Percentiles rank a stretch among this genome's conserved stretches.
Conservation (phyloP, 2,113 vertebrate genomes). For the Orthochromis indermauri region DNA sequence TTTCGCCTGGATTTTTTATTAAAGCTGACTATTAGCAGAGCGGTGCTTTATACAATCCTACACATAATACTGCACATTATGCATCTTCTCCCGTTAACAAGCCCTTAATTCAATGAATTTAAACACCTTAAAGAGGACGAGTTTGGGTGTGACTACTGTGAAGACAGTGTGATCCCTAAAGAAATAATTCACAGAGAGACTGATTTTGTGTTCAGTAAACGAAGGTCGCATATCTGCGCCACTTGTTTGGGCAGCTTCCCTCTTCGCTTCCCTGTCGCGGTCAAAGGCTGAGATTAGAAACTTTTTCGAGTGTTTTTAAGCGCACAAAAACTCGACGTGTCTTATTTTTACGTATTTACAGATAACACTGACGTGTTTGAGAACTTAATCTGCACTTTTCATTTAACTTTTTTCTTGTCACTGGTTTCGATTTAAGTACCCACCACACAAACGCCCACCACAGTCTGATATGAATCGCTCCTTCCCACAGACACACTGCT, state of each 20-base stretch:
- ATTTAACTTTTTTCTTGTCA: neutral
- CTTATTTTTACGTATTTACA: neutral
- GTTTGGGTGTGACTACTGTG: neutral
- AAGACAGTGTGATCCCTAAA: neutral
- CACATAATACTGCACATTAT: neutral
- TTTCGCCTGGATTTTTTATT: neutral
- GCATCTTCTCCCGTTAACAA: neutral
- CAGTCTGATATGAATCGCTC: slow-evolving; percentile 6
- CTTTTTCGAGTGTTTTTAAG: neutral
- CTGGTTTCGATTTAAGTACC: slow-evolving; percentile 39
- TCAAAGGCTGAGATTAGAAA: neutral
- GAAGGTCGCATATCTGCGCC: neutral
- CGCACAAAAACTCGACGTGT: neutral
- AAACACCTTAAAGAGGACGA: neutral
- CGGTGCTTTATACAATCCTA: neutral
- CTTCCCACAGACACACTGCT: neutral
- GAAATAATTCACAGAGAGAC: neutral
- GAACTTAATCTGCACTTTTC: neutral
- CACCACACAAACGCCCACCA: slow-evolving; percentile 10
- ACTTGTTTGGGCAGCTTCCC: neutral
- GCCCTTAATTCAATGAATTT: neutral
- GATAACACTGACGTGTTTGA: neutral
- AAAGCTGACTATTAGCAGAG: neutral
- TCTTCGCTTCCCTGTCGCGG: neutral
- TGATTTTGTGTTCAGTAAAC: neutral